Percentiles rank a stretch among this genome's conserved stretches.
phyloP scores from a whole-genome alignment of 1,140 invertebrate genomes.

The Heliothis virescens region DNA sequence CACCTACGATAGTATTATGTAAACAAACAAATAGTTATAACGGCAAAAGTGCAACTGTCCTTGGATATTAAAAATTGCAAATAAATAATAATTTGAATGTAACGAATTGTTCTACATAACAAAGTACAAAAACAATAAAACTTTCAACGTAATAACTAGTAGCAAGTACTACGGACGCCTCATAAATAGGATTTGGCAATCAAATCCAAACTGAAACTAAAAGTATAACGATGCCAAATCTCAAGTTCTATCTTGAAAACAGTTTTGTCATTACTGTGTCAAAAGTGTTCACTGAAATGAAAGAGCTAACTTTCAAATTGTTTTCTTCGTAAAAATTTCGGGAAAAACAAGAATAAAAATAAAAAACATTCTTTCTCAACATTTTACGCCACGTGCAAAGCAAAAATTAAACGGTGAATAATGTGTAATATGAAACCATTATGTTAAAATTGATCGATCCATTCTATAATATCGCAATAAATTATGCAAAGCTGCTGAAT shows the following conservation, averaged over 20 bases:
- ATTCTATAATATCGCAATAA: conserved; percentile 6
- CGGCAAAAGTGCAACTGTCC: too few species aligned
- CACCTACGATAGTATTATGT: too few species aligned
- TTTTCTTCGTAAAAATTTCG: not conserved
- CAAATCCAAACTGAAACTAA: conserved; percentile 4
- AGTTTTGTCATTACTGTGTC: conserved; percentile 11
- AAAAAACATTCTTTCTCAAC: not conserved
- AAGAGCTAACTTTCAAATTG: conserved; percentile 9
- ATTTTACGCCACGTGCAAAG: not conserved
- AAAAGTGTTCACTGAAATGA: conserved; percentile 10
- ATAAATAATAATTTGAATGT: too few species aligned
- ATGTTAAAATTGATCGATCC: not conserved
- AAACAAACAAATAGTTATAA: not conserved
- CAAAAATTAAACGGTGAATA: not conserved
- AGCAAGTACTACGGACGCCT: not conserved
- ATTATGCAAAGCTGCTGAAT: conserved; percentile 8
- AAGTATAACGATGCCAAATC: conserved; percentile 29
- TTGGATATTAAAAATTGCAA: too few species aligned
- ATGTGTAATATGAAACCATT: not conserved
- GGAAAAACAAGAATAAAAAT: not conserved
- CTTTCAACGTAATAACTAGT: not conserved
- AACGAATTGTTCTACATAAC: not conserved
- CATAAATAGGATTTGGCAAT: conserved; percentile 28
- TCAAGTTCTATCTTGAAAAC: conserved; percentile 14
- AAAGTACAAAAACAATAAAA: not conserved